A percentile compares a stretch with the other conserved stretches of the same genome.
phyloP scores from a whole-genome alignment of 1,140 invertebrate genomes.

The Sinonovacula constricta region DNA sequence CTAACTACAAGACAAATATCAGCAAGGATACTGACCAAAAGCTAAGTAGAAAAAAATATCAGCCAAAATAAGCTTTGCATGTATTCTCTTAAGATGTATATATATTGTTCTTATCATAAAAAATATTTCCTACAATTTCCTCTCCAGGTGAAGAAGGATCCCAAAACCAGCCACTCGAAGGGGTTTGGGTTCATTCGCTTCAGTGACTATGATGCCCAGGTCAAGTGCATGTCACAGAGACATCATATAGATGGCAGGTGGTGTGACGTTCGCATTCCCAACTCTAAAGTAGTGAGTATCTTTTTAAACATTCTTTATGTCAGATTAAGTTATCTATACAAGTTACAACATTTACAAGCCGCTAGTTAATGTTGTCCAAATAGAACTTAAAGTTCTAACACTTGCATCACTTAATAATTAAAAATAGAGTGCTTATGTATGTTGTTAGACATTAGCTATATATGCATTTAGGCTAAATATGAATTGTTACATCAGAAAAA shows the following conservation, averaged over 20 bases:
- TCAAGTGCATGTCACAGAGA: conserved; percentile 79
- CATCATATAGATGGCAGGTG: conserved; percentile 97
- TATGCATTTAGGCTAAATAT: too few species aligned
- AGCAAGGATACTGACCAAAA: not conserved
- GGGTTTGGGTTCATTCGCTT: conserved; percentile 81
- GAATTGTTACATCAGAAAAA: too few species aligned
- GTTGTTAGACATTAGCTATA: too few species aligned
- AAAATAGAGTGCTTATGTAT: too few species aligned
- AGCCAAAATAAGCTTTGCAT: not conserved
- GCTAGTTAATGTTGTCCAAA: too few species aligned
- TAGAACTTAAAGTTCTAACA: too few species aligned
- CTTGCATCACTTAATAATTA: too few species aligned
- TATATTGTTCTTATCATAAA: not conserved
- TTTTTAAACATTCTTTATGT: too few species aligned
- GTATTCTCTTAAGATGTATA: not conserved
- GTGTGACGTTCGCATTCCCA: conserved; percentile 98
- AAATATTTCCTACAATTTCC: not conserved
- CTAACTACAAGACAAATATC: too few species aligned
- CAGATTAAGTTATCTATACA: too few species aligned
- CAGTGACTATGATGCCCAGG: conserved; percentile 78
- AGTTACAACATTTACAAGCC: too few species aligned
- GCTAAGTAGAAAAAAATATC: not conserved
- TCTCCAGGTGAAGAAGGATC: conserved; percentile 79
- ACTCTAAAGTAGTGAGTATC: conserved; percentile 74
- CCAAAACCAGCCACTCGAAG: conserved; percentile 77